phyloP scores from a whole-genome alignment of 2,113 vertebrate genomes.

The Fregetta grallaria region DNA sequence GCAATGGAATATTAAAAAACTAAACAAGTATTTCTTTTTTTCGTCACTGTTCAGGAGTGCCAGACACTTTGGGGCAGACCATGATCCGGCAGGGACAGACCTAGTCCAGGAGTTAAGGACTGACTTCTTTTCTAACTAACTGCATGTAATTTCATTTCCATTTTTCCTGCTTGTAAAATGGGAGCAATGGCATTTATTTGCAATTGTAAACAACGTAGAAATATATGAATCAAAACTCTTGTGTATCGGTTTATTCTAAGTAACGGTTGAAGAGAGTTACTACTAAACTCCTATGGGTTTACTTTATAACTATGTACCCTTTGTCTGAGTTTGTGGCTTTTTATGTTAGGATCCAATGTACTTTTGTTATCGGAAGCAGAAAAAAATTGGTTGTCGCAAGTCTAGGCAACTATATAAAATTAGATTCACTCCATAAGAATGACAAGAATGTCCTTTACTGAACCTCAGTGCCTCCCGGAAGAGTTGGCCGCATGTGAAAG shows the following conservation, averaged over 20 bases:
- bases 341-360: background rate
- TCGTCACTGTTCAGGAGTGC: background rate
- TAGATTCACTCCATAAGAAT: background rate
- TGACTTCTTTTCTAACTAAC: background rate
- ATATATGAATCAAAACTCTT: background rate
- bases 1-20: background rate
- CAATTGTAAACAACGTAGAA: background rate
- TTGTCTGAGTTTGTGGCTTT: background rate
- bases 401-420: background rate
- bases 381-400: background rate
- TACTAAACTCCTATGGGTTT: background rate
- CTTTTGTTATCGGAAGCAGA: background rate
- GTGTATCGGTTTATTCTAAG: background rate
- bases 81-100: background rate
- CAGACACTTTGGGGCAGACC: background rate
- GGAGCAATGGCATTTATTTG: background rate
- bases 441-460: constrained; percentile 9
- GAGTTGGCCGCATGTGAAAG: background rate
- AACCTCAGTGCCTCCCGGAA: background rate
- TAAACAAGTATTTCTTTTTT: background rate
- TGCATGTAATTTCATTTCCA: background rate
- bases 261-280: background rate
- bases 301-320: background rate
- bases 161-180: background rate
- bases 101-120: background rate